Percentiles rank a stretch among this genome's conserved stretches.
These are phyloP conservation scores for Notocelia uddmanniana DNA, from an alignment of 2,888 invertebrate species.

Conservation along the genomic window DNA sequence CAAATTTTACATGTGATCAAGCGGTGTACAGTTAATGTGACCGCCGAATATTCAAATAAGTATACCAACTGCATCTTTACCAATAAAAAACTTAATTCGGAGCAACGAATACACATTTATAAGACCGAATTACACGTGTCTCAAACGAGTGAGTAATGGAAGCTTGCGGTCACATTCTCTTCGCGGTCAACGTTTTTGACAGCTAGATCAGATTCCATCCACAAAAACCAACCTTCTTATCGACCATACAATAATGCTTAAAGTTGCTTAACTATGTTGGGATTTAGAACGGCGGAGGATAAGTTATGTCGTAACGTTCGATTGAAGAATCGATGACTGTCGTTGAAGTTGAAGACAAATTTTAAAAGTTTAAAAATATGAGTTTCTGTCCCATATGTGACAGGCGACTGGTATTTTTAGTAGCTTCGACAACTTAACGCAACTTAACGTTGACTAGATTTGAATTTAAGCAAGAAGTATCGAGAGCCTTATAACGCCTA, in stretches of 20 bases:
- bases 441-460: background rate
- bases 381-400: slow-evolving; percentile 9
- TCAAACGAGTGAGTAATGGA: slow-evolving; percentile 44
- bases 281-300: slow-evolving; percentile 15
- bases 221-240: slow-evolving; percentile 32
- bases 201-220: slow-evolving; percentile 45
- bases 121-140: slow-evolving; percentile 41
- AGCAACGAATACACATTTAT: slow-evolving; percentile 26
- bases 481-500: background rate
- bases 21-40: background rate
- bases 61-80: background rate
- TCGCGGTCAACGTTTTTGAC: slow-evolving; percentile 47
- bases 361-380: slow-evolving; percentile 23
- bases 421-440: background rate
- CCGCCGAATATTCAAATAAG: background rate
- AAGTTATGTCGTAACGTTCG: slow-evolving; percentile 35
- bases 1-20: background rate
- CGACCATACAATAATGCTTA: background rate
- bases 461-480: background rate
- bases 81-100: slow-evolving; percentile 23
- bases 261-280: background rate
- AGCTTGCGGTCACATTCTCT: slow-evolving; percentile 45
- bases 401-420: background rate
- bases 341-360: slow-evolving; percentile 28
- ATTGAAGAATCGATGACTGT: slow-evolving; percentile 51